Conservation (phyloP, 2,113 vertebrate species). For the Hippocampus guttulatus region DNA sequence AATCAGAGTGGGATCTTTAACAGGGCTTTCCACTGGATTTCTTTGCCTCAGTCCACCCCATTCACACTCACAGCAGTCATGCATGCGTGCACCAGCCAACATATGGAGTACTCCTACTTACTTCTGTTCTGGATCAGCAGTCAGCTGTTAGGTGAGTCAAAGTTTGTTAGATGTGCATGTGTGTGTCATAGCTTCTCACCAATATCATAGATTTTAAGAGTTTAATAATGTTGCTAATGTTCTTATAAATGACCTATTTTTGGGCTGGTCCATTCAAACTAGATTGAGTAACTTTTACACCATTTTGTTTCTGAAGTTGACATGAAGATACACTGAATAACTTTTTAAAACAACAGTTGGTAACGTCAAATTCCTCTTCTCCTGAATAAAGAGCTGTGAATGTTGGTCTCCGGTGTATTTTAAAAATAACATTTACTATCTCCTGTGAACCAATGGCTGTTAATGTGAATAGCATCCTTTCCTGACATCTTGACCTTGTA, state of each 20-base stretch:
- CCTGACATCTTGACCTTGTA: slow-evolving; percentile 22
- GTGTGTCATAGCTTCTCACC: not conserved
- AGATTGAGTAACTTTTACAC: slow-evolving; percentile 24
- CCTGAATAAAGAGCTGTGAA: not conserved
- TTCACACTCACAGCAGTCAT: slow-evolving; percentile 45
- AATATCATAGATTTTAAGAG: not conserved
- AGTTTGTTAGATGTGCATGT: slow-evolving; percentile 1
- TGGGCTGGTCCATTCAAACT: not conserved
- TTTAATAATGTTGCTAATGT: slow-evolving; percentile 15
- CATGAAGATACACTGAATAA: not conserved
- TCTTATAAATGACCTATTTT: slow-evolving; percentile 11
- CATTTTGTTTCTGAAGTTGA: slow-evolving; percentile 17
- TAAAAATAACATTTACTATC: not conserved
- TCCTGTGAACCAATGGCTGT: slow-evolving; percentile 22
- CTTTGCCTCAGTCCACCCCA: slow-evolving; percentile 60
- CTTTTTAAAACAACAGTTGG: not conserved
- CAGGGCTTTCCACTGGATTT: slow-evolving; percentile 64
- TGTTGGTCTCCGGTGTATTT: not conserved
- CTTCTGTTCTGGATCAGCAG: slow-evolving; percentile 83
- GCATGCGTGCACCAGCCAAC: slow-evolving; percentile 48
- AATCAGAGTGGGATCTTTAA: slow-evolving; percentile 72
- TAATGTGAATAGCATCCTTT: slow-evolving; percentile 24
- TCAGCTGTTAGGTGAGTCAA: slow-evolving; percentile 82
- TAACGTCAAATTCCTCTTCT: not conserved
- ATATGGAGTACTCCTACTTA: slow-evolving; percentile 84